Evolutionary conservation across 2,888 invertebrate species (phyloP).

Genomic region (Acronicta aceris): DNA sequence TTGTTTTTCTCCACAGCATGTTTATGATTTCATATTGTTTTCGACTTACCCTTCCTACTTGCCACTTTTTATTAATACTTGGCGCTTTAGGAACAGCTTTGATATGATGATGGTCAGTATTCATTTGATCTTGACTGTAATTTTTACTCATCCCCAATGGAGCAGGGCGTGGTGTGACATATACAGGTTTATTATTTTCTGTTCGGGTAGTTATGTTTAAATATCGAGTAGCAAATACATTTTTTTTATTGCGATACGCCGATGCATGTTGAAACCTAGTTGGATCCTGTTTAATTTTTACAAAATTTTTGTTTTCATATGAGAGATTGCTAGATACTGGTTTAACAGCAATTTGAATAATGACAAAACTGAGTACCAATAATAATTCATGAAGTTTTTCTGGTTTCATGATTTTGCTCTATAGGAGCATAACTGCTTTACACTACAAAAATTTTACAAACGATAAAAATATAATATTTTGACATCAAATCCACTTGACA

Average conservation of each 20-base stretch:
- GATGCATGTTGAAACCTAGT: constrained; percentile 22
- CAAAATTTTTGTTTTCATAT: constrained; percentile 38
- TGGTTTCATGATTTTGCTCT: constrained; percentile 27
- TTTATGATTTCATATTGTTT: constrained; percentile 78
- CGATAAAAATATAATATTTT: background rate
- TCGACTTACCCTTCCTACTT: constrained; percentile 68
- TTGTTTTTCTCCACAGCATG: constrained; percentile 76
- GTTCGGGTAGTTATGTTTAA: constrained; percentile 17
- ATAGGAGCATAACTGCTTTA: background rate
- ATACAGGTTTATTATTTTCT: constrained; percentile 10
- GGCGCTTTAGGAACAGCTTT: constrained; percentile 5
- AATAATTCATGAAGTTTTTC: constrained; percentile 16
- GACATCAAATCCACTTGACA: constrained; percentile 1
- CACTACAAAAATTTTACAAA: constrained; percentile 3
- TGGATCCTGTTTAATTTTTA: constrained; percentile 38
- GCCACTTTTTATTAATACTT: constrained; percentile 61
- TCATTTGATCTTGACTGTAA: constrained; percentile 24
- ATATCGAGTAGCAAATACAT: constrained; percentile 9
- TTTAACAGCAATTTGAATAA: constrained; percentile 20
- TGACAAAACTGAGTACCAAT: constrained; percentile 15
- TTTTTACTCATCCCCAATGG: constrained; percentile 4
- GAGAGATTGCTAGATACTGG: constrained; percentile 28
- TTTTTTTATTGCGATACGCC: constrained; percentile 20
- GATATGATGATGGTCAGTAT: constrained; percentile 11
- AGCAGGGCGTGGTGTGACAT: background rate